phyloP scores from a whole-genome alignment of 2,888 invertebrate species.

The Serrognathus titanus region DNA sequence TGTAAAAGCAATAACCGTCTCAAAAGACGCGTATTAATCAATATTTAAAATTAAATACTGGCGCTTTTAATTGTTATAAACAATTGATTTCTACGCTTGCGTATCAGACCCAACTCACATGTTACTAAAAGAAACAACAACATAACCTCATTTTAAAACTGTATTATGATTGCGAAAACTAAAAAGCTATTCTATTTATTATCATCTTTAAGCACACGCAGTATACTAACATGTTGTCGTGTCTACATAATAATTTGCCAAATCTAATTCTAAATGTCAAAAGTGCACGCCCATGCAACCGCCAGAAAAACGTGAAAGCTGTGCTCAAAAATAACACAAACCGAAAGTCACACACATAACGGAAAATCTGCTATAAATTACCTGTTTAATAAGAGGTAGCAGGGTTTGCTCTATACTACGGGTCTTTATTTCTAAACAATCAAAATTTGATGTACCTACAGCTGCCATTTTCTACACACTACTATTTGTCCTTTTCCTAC shows the following conservation, averaged over 20 bases:
- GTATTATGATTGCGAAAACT: slow-evolving; percentile 3
- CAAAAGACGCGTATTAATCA: no score
- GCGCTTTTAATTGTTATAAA: slow-evolving; percentile 5
- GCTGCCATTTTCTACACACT: slow-evolving; percentile 56
- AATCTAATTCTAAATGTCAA: slow-evolving; percentile 22
- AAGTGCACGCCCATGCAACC: slow-evolving; percentile 34
- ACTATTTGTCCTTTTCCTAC: slow-evolving; percentile 28
- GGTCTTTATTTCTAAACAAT: slow-evolving; percentile 80
- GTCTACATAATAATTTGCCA: slow-evolving; percentile 5
- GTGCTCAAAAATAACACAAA: slow-evolving; percentile 12
- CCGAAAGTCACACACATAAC: slow-evolving; percentile 14
- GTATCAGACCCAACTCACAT: slow-evolving; percentile 32
- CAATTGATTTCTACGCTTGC: slow-evolving; percentile 26
- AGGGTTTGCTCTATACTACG: slow-evolving; percentile 93
- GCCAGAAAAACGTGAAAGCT: slow-evolving; percentile 10
- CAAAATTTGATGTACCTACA: slow-evolving; percentile 56
- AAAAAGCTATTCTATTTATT: no score
- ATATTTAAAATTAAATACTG: no score
- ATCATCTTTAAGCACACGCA: no score
- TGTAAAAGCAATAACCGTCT: no score
- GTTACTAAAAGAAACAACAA: slow-evolving; percentile 33
- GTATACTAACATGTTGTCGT: no score
- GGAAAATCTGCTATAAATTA: slow-evolving; percentile 47
- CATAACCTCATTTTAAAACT: slow-evolving; percentile 28
- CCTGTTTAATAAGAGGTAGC: slow-evolving; percentile 92